A percentile compares a stretch with the other conserved stretches of the same genome.
Conservation (phyloP, 2,797 vertebrate species). For the Gallinago nigripennis region DNA sequence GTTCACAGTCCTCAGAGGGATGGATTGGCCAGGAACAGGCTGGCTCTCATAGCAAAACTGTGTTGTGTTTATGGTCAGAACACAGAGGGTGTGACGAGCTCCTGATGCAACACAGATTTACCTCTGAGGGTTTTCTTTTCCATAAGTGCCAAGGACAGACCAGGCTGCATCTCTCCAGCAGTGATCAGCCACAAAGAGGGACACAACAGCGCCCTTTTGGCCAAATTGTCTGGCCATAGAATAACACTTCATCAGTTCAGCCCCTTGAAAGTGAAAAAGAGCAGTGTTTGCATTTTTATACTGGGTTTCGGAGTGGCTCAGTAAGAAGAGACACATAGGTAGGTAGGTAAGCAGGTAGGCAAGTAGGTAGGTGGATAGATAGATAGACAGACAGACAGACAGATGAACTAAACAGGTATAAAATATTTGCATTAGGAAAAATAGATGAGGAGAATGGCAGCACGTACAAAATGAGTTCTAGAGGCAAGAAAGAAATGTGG, state of each 20-base stretch:
- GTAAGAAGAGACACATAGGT: background rate
- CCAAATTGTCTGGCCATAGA: background rate
- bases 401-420: background rate
- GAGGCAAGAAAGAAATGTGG: background rate
- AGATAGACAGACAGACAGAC: rapidly evolving
- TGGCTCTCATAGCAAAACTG: background rate
- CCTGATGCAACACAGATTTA: background rate
- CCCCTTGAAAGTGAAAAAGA: background rate
- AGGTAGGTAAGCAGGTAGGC: rapidly evolving
- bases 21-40: background rate
- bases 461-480: background rate
- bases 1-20: background rate
- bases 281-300: background rate
- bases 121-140: background rate
- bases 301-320: background rate
- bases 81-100: background rate
- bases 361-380: rapidly evolving
- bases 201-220: background rate
- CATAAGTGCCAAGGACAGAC: background rate
- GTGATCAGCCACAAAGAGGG: background rate
- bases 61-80: background rate
- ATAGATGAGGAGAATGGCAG: background rate
- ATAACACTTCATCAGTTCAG: background rate
- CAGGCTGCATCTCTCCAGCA: background rate
- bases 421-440: background rate